A percentile compares a stretch with the other conserved stretches of the same genome.
phyloP scores from a whole-genome alignment of 2,888 invertebrate species.

The Lamproptera curius region DNA sequence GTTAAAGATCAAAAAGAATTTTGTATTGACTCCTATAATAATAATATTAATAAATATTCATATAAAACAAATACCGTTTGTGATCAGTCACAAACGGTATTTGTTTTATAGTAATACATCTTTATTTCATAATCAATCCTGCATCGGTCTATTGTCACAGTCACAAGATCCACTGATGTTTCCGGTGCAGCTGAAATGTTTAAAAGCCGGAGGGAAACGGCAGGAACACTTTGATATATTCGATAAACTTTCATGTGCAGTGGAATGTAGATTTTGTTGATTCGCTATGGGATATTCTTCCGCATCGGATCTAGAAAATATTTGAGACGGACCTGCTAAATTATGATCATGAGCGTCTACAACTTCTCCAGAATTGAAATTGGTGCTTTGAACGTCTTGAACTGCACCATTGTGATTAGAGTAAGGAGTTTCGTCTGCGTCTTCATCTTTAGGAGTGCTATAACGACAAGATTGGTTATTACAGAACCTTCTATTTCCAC shows the following conservation, averaged over 20 bases:
- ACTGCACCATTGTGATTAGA: too few relatives aligned
- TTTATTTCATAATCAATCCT: too few relatives aligned
- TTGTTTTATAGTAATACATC: too few relatives aligned
- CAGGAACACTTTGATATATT: constrained; percentile 32
- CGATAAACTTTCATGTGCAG: background rate
- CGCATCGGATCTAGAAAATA: background rate
- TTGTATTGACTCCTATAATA: too few relatives aligned
- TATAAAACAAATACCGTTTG: too few relatives aligned
- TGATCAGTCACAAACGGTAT: too few relatives aligned
- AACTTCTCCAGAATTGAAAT: too few relatives aligned
- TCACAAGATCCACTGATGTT: constrained; percentile 40
- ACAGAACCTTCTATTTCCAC: background rate
- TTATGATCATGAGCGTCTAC: background rate
- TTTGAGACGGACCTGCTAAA: background rate
- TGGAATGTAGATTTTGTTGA: background rate
- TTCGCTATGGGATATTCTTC: background rate
- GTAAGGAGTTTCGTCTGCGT: background rate
- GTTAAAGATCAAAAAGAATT: too few relatives aligned
- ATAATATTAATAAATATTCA: too few relatives aligned
- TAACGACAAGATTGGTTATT: too few relatives aligned
- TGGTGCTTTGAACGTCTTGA: background rate
- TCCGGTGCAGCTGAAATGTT: constrained; percentile 40
- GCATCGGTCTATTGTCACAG: constrained; percentile 26
- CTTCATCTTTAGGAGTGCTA: background rate
- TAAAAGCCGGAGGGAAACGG: constrained; percentile 42